Base-by-base conservation (phyloP, 2,888 invertebrate species). In the Tribolium freemani region DNA sequence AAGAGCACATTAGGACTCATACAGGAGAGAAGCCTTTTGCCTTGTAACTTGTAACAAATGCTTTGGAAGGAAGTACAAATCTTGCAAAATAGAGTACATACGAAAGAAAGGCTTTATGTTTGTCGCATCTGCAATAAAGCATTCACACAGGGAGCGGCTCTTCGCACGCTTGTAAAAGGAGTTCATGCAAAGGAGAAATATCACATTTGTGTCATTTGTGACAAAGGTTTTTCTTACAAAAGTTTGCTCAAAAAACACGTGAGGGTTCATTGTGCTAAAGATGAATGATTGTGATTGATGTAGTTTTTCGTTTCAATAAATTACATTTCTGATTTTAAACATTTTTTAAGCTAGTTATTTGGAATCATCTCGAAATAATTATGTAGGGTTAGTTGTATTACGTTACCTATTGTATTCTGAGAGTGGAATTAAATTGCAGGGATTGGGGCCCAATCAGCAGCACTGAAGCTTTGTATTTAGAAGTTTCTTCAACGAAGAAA, bases 41-140 rank as follows among this genome's bases (percentile, higher is more conserved):
- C 77, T 46, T 84, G 84, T 69, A 69, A 66, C 79, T 10, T 86
- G 86, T 70, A 79, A 78, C 0, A 83, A 83, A 72, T 69, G 78
- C 6, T 86, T 86, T 69, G 81, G 83, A 2, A 83, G 82, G 63
- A 79, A 80, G 48, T 79, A 80, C 8, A 64, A 77, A 54, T 72
- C 67, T 69, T 71, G 11, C 90, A 90, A 75, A 87, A 88, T 87
- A 80, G 87, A 0, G 88, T 88, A 58, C 90, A 90, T 72, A 89
- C 88, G 9, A 89, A 88, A 0, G 88, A 88, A 26, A 89, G 88
- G 75, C 83, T 84, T 3, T 82, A 81, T 67, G 57, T 53, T 51
- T 63, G 51, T 21, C 3, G 0, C 16, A 10, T 51, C 10, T 63
- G 63, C 31, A 38, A 63, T 16, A 61, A 61, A 10, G n/a, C 9